Conservation (phyloP, 2,888 invertebrate genomes). For the Gisinianus flammeolus region DNA sequence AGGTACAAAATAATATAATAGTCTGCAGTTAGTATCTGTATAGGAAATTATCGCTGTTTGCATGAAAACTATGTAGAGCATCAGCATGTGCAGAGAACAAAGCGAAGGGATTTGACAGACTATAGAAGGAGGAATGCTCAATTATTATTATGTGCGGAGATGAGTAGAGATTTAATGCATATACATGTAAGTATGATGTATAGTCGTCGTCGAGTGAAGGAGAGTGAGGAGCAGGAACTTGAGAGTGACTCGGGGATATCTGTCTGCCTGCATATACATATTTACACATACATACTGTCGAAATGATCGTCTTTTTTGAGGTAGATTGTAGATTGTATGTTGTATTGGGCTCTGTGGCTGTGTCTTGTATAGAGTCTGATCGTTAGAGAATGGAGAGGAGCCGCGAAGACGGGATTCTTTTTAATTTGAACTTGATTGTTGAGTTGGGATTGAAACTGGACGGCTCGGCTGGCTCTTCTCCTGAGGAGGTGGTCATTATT, state of each 20-base stretch:
- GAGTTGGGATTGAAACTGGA: constrained; percentile 36
- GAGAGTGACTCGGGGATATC: background rate
- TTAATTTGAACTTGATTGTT: constrained; percentile 40
- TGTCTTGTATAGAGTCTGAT: background rate
- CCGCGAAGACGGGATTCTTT: constrained; percentile 34
- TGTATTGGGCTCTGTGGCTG: background rate
- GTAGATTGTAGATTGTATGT: background rate
- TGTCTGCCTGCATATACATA: background rate
- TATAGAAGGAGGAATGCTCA: no score
- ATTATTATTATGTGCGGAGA: no score
- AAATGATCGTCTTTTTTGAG: background rate
- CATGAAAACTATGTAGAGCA: no score
- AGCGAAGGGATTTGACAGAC: no score
- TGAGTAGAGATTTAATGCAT: no score
- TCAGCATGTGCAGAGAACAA: no score
- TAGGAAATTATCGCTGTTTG: no score
- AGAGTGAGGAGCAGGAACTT: background rate
- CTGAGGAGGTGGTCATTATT: constrained; percentile 35
- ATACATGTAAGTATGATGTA: background rate
- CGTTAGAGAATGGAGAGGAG: constrained; percentile 25
- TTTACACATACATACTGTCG: background rate
- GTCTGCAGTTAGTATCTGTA: no score
- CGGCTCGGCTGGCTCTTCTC: constrained; percentile 13
- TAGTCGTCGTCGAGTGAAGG: background rate
- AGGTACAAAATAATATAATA: no score